These are phyloP conservation scores for Labia minor DNA, from an alignment of 2,888 invertebrate species.

Conservation along the genomic window DNA sequence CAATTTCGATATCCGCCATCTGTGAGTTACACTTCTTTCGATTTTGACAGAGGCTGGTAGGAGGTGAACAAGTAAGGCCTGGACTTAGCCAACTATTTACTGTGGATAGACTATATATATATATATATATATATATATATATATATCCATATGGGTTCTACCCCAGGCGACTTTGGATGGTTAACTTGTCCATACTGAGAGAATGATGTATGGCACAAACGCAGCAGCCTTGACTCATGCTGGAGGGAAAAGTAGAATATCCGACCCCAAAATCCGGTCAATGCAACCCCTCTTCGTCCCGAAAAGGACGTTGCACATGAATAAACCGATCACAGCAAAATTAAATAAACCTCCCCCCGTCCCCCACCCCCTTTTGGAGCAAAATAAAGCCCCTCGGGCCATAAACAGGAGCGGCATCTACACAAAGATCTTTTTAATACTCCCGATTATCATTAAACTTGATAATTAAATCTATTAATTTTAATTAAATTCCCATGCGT, in stretches of 20 bases:
- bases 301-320: neutral
- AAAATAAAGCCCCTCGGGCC: neutral
- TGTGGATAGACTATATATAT: neutral
- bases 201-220: slow-evolving; percentile 3
- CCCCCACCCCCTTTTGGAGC: neutral
- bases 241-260: neutral
- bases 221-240: slow-evolving; percentile 8
- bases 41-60: neutral
- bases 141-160: too few species aligned
- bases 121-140: neutral
- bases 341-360: neutral
- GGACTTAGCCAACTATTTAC: neutral
- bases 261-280: too few species aligned
- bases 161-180: neutral
- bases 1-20: neutral
- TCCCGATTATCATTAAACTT: neutral
- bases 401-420: neutral
- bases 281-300: neutral
- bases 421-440: neutral
- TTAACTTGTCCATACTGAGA: neutral
- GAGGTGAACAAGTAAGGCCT: neutral
- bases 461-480: slow-evolving; percentile 13
- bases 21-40: slow-evolving; percentile 5
- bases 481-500: neutral
- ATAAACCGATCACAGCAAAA: neutral